Conservation (phyloP, 2,797 vertebrate genomes). For the Pseudocheirus occidentalis region DNA sequence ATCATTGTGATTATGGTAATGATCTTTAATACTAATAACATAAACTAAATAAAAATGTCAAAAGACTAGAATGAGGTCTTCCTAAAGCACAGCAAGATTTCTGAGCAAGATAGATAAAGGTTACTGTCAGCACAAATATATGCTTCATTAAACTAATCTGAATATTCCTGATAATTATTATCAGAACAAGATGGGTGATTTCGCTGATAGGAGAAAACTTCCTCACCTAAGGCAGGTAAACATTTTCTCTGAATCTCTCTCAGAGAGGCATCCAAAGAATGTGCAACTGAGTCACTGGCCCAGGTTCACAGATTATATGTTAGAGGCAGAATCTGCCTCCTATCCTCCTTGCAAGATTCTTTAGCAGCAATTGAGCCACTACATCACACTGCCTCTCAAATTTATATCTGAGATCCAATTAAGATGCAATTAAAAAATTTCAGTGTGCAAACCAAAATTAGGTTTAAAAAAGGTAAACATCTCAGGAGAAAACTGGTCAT, state of each 20-base stretch:
- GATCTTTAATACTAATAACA: slow-evolving; percentile 67
- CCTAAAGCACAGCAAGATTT: slow-evolving; percentile 57
- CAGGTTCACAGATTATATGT: not conserved
- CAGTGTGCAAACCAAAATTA: slow-evolving; percentile 48
- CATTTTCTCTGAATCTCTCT: not conserved
- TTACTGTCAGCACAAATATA: slow-evolving; percentile 67
- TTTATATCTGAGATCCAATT: not conserved
- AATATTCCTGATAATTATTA: slow-evolving; percentile 54
- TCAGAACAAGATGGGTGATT: not conserved
- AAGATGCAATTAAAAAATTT: slow-evolving; percentile 63
- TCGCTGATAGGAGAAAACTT: not conserved
- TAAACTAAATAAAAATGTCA: slow-evolving; percentile 69
- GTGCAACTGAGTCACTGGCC: not conserved
- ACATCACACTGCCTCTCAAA: not conserved
- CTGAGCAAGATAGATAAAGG: slow-evolving; percentile 60
- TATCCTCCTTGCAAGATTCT: not conserved
- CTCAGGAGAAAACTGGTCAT: slow-evolving; percentile 43
- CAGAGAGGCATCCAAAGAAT: not conserved
- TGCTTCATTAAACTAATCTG: slow-evolving; percentile 64
- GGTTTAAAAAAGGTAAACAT: slow-evolving; percentile 27
- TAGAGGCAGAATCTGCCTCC: not conserved
- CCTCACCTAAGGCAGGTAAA: not conserved
- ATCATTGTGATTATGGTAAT: slow-evolving; percentile 36
- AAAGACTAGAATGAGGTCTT: slow-evolving; percentile 55
- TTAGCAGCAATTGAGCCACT: not conserved